Conservation (phyloP, 2,888 invertebrate species). For the Stegophylla sp. region DNA sequence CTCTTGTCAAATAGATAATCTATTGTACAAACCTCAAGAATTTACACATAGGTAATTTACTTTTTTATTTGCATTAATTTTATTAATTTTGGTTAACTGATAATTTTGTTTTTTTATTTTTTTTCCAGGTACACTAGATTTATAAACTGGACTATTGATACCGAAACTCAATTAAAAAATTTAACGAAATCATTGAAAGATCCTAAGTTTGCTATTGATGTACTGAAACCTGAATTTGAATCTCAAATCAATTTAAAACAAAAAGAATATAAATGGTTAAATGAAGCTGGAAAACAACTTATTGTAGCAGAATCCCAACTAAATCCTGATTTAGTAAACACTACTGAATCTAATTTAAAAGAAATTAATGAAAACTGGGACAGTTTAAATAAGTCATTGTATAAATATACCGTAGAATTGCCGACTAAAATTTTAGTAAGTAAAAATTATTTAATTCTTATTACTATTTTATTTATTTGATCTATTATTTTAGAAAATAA, state of each 20-base stretch:
- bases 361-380: slow-evolving; percentile 76
- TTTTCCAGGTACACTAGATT: slow-evolving; percentile 66
- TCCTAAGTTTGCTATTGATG: slow-evolving; percentile 76
- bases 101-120: neutral
- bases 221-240: slow-evolving; percentile 77
- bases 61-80: neutral
- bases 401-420: slow-evolving; percentile 76
- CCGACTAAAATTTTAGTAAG: slow-evolving; percentile 66
- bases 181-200: slow-evolving; percentile 68
- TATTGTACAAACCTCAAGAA: slow-evolving; percentile 45
- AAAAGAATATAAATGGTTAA: slow-evolving; percentile 80
- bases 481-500: slow-evolving; percentile 37
- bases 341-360: slow-evolving; percentile 69
- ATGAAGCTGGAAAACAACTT: slow-evolving; percentile 69
- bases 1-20: slow-evolving; percentile 72
- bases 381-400: slow-evolving; percentile 72
- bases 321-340: slow-evolving; percentile 61
- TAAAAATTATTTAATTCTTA: slow-evolving; percentile 53
- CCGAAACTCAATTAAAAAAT: slow-evolving; percentile 73
- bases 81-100: too few species aligned
- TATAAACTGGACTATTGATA: slow-evolving; percentile 74
- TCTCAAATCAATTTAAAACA: slow-evolving; percentile 79
- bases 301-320: slow-evolving; percentile 37
- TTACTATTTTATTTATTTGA: neutral
- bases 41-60: slow-evolving; percentile 47